A percentile compares a stretch with the other conserved stretches of the same genome.
Conservation (phyloP, 2,113 vertebrate species). For the Crotalus viridis region DNA sequence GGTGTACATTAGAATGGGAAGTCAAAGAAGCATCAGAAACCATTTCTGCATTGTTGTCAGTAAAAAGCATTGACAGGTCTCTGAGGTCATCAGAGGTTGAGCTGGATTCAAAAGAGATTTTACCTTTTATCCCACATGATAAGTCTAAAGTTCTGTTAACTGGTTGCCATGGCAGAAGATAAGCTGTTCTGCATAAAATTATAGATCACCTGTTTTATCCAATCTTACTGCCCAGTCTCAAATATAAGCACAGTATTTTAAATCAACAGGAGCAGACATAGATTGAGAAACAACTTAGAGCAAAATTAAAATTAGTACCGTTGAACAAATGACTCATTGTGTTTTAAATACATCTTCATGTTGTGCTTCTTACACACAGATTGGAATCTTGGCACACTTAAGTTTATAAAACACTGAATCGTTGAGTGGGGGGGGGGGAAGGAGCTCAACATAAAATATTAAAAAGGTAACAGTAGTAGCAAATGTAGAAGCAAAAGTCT, state of each 20-base stretch:
- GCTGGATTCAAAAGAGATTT: neutral
- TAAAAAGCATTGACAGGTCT: neutral
- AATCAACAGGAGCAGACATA: neutral
- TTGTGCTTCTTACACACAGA: slow-evolving; percentile 32
- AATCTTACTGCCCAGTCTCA: neutral
- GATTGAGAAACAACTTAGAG: neutral
- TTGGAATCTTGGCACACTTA: slow-evolving; percentile 40
- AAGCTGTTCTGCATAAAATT: neutral
- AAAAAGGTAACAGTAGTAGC: slow-evolving; percentile 60
- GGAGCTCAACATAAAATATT: slow-evolving; percentile 58
- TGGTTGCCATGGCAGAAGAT: neutral
- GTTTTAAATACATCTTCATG: slow-evolving; percentile 37
- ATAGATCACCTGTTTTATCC: neutral
- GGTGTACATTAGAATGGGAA: neutral
- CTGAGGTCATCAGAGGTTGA: neutral
- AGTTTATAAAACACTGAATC: slow-evolving; percentile 43
- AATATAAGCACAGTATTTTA: neutral
- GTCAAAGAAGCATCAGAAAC: neutral
- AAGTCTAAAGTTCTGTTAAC: neutral
- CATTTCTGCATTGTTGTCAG: neutral
- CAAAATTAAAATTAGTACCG: slow-evolving; percentile 14
- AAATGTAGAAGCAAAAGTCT: slow-evolving; percentile 38
- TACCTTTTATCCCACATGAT: neutral
- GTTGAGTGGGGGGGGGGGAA: neutral
- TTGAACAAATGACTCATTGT: slow-evolving; percentile 31